Evolutionary conservation across 2,888 invertebrate genomes (phyloP), one percentile per base, ranked within the genome.

Genomic region (Pseudococcus viburni): DNA sequence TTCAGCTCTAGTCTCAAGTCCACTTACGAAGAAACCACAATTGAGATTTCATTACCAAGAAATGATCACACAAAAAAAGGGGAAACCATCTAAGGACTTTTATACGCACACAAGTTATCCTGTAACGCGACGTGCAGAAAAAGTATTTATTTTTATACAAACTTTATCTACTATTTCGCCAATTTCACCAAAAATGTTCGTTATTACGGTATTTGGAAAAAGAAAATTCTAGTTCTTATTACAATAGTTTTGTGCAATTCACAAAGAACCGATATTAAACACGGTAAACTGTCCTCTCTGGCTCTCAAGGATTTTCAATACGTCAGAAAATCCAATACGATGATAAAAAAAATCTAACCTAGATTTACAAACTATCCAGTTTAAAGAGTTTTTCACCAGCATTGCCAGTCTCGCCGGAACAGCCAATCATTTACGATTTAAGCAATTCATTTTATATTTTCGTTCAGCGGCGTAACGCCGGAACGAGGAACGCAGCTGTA

Each of bases 381-480:
- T 73, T 73, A 73, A 39, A 73, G 33, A 33, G 73, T 8, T 26
- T 73, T 33, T 73, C 73, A 33, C 73, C 39, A 26, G 9, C 73
- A 73, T 73, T 73, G 15, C 33, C 73, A 73, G 7, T n/a, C 26
- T 73, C 73, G 73, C 39, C 73, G 12, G 39, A 73, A 73, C 33
- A 73, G 73, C 73, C 73, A 73, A 73, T 73, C 73, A 73, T 73
- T 73, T 73, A 73, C 73, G 73, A 33, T 39, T 73, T 73, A 33
- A 73, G 73, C 73, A 73, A 73, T 73, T 73, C 39, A 73, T 73
- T 73, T 73, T 73, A 73, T 73, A 73, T 33, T 33, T 73, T 33
- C 73, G 73, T 73, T 73, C 39, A 73, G 73, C 73, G 12, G 33
- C 73, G 33, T 33, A 59, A 59, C 26, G 26, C 26, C 26, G 26